Base-by-base conservation (phyloP, 1,140 invertebrate species). In the Listronotus oregonensis region DNA sequence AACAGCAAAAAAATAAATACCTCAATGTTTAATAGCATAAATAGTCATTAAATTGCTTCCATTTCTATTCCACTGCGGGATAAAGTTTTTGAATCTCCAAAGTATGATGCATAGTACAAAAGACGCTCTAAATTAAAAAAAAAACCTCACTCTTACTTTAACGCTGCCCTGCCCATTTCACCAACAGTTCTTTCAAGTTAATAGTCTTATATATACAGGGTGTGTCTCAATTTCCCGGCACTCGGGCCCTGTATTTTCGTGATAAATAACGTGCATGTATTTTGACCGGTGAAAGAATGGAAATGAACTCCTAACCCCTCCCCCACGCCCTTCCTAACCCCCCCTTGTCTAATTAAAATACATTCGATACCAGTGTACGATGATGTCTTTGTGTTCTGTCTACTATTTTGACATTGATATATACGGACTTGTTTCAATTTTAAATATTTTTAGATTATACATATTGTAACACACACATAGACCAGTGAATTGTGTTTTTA, bases 401-500 rank as follows among this genome's bases (percentile, higher is more conserved):
- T 52, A 39, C 50, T 32, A n/a, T 52, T 37, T 52, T 39, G 50
- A 52, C 34, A 27, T 37, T 6, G 3, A 14, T 27, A 21, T 15
- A 15, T 47, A 44, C 15, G 60, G 60, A 63, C 60, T 63, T 39
- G 32, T 63, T 63, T 54, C 49, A 63, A 63, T 63, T 63, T 63
- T 63, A 52, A 63, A 63, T 63, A 50, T 63, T 44, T 57, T 63
- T 63, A 63, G 60, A 54, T 63, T 37, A 47, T 63, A 63, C 34
- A 50, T 61, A 61, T 51, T 50, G 52, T 63, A 14, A 63, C 40
- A 42, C 54, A 43, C 44, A 63, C 21, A 61, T 61, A 61, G 59
- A 61, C 60, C 60, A 63, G 60, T 63, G 60, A 63, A 63, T 63
- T 63, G 60, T 63, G 60, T 63, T 63, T 63, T 63, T 54, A 63